Conservation (phyloP, 2,888 invertebrate genomes). For the Acrobasis consociella region DNA sequence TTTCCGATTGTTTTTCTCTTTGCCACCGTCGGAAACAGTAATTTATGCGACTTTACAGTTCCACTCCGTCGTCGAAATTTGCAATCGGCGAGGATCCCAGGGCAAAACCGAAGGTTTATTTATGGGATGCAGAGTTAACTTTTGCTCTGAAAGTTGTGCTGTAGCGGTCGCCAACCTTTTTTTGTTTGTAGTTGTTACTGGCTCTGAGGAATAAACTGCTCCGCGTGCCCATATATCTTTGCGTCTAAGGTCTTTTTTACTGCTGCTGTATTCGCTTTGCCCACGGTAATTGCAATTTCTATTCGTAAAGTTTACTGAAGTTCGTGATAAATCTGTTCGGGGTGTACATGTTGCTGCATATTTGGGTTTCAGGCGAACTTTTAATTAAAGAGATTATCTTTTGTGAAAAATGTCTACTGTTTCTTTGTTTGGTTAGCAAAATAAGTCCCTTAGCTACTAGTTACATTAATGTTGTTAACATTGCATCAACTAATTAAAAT, state of each 20-base stretch:
- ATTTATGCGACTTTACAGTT: constrained; percentile 82
- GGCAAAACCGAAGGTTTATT: constrained; percentile 81
- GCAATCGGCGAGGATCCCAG: constrained; percentile 74
- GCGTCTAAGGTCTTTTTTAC: constrained; percentile 42
- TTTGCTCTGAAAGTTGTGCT: constrained; percentile 72
- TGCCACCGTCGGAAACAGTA: constrained; percentile 70
- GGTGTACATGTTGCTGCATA: constrained; percentile 7
- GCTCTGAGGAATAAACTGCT: constrained; percentile 55
- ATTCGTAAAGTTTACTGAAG: constrained; percentile 31
- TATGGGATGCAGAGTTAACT: constrained; percentile 75
- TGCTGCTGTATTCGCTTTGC: constrained; percentile 39
- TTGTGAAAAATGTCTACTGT: constrained; percentile 12
- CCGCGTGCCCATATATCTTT: constrained; percentile 53
- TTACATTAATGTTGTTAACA: background rate
- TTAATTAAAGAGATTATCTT: constrained; percentile 18
- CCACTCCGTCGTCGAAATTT: constrained; percentile 71
- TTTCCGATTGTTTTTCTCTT: constrained; percentile 79
- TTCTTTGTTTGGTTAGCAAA: background rate
- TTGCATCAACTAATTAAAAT: background rate
- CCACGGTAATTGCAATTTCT: constrained; percentile 37
- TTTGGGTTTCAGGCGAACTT: constrained; percentile 16
- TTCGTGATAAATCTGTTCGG: constrained; percentile 16
- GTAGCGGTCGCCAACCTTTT: constrained; percentile 66
- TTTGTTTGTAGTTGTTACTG: constrained; percentile 60
- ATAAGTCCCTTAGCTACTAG: background rate